These are phyloP conservation scores for Eilema griseolum DNA, from an alignment of 2,888 invertebrate genomes.

Conservation along the genomic window DNA sequence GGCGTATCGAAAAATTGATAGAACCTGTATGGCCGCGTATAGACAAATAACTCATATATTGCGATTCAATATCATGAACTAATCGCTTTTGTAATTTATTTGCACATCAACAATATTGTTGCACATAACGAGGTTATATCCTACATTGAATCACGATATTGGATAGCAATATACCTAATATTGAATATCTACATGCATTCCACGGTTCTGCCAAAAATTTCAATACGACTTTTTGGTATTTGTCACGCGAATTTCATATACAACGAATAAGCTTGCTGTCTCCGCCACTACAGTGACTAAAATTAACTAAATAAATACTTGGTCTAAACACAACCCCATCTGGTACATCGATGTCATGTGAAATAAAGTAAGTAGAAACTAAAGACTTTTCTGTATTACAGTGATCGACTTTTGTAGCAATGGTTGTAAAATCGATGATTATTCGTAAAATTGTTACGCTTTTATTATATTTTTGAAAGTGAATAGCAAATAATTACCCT, in stretches of 20 bases:
- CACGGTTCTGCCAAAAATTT: background rate
- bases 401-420: background rate
- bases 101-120: too few species aligned
- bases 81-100: too few species aligned
- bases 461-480: background rate
- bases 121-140: too few species aligned
- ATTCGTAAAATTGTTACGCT: background rate
- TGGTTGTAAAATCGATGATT: background rate
- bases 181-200: too few species aligned
- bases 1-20: background rate
- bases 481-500: background rate
- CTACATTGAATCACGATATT: too few species aligned
- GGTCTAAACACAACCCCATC: slow-evolving; percentile 73
- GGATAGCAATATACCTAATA: too few species aligned
- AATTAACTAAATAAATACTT: slow-evolving; percentile 75
- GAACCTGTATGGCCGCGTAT: too few species aligned
- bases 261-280: slow-evolving; percentile 32
- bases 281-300: slow-evolving; percentile 59
- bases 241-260: background rate
- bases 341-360: slow-evolving; percentile 59
- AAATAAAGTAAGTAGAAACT: slow-evolving; percentile 36
- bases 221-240: background rate
- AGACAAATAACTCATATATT: too few species aligned
- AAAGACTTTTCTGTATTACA: background rate
- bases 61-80: too few species aligned